Evolutionary conservation across 2,113 vertebrate species (phyloP).

Genomic region (Tyto alba): DNA sequence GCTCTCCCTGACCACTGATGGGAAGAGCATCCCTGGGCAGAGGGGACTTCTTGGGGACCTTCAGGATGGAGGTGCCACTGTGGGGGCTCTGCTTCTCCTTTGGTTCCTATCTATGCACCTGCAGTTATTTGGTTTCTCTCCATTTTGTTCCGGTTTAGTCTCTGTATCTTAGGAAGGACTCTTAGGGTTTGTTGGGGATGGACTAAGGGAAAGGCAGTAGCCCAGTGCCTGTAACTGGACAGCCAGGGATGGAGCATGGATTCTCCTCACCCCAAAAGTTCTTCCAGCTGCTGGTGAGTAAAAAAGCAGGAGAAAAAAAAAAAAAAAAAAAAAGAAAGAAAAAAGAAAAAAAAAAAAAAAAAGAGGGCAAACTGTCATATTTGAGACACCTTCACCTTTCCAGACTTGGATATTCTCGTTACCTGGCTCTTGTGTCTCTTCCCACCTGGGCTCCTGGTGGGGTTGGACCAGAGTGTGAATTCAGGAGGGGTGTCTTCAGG

Average conservation of each 20-base stretch:
- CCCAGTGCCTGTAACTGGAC: not conserved
- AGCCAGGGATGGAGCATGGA: not conserved
- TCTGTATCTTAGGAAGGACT: not conserved
- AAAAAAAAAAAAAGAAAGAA: not conserved
- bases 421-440: not conserved
- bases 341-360: not conserved
- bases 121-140: not conserved
- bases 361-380: not conserved
- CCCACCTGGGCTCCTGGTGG: not conserved
- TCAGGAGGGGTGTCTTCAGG: not conserved
- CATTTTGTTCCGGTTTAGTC: not conserved
- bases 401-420: not conserved
- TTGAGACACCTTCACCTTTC: not conserved
- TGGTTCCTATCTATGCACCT: not conserved
- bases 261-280: not conserved
- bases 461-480: fast-evolving
- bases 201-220: not conserved
- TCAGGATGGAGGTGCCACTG: not conserved
- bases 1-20: not conserved
- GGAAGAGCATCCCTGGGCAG: not conserved
- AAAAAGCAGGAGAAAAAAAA: not conserved
- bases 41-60: not conserved
- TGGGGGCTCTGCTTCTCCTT: not conserved
- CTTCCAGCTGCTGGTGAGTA: not conserved
- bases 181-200: not conserved